Conservation (phyloP, 2,113 vertebrate species). For the Asarcornis scutulata region DNA sequence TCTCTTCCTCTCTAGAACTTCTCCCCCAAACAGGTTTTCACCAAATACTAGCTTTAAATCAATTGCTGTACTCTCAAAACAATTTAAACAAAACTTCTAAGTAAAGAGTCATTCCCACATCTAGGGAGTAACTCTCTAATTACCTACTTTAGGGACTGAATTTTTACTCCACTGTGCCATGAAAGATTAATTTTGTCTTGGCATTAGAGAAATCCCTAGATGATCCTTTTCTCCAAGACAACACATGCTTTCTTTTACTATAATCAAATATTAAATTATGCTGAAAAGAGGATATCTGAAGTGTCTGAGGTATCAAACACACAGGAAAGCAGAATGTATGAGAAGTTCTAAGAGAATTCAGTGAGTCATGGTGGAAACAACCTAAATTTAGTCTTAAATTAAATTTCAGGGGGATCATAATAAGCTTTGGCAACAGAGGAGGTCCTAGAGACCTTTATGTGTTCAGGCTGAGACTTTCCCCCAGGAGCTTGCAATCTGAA, state of each 20-base stretch:
- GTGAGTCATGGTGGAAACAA: not conserved
- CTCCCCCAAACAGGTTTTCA: not conserved
- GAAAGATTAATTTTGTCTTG: constrained; percentile 22
- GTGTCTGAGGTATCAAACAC: not conserved
- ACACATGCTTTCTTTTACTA: not conserved
- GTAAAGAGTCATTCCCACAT: not conserved
- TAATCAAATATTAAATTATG: constrained; percentile 19
- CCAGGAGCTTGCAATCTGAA: not conserved
- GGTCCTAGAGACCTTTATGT: not conserved
- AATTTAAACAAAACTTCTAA: not conserved
- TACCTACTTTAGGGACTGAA: not conserved
- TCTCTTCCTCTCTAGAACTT: not conserved
- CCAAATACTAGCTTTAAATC: not conserved
- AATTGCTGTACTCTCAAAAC: not conserved
- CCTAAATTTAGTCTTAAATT: not conserved
- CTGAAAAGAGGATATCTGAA: not conserved
- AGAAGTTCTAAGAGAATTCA: constrained; percentile 1
- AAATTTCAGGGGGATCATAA: not conserved
- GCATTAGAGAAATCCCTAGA: not conserved
- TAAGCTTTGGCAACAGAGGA: not conserved
- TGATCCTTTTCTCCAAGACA: not conserved
- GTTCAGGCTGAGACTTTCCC: not conserved
- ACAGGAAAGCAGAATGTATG: not conserved
- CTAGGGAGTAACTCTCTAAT: not conserved
- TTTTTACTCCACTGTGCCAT: not conserved